Percentiles rank a stretch among this genome's conserved stretches.
These are phyloP conservation scores for Forbesichthys papilliferus DNA, from an alignment of 2,113 vertebrate genomes.

Conservation along the genomic window DNA sequence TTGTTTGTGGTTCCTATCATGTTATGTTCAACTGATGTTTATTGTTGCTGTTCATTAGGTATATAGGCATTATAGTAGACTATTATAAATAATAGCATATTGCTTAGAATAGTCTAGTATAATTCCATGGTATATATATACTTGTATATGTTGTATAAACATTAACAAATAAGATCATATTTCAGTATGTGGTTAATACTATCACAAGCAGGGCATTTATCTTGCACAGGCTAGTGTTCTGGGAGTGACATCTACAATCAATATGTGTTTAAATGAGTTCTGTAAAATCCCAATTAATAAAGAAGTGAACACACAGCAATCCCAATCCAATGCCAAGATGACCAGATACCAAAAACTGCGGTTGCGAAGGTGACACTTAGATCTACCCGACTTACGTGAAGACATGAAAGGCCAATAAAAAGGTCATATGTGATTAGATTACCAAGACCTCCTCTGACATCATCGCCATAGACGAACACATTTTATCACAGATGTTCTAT, in stretches of 20 bases:
- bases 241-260: neutral
- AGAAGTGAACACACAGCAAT: conserved; percentile 40
- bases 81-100: neutral
- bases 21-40: too few relatives aligned
- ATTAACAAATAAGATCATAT: too few relatives aligned
- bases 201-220: too few relatives aligned
- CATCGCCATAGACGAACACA: conserved; percentile 36
- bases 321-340: conserved; percentile 30
- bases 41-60: too few relatives aligned
- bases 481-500: conserved; percentile 54
- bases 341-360: conserved; percentile 15
- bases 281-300: neutral
- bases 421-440: conserved; percentile 73
- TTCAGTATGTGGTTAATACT: too few relatives aligned
- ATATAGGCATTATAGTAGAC: too few relatives aligned
- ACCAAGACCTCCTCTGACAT: conserved; percentile 49
- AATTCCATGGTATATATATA: neutral
- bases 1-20: neutral
- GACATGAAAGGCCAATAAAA: conserved; percentile 66
- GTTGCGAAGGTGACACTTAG: conserved; percentile 24
- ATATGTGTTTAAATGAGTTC: neutral
- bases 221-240: too few relatives aligned
- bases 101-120: too few relatives aligned
- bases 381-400: conserved; percentile 22
- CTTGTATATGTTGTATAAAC: too few relatives aligned